Conservation (phyloP, 2,113 vertebrate species). For the Lynx canadensis region DNA sequence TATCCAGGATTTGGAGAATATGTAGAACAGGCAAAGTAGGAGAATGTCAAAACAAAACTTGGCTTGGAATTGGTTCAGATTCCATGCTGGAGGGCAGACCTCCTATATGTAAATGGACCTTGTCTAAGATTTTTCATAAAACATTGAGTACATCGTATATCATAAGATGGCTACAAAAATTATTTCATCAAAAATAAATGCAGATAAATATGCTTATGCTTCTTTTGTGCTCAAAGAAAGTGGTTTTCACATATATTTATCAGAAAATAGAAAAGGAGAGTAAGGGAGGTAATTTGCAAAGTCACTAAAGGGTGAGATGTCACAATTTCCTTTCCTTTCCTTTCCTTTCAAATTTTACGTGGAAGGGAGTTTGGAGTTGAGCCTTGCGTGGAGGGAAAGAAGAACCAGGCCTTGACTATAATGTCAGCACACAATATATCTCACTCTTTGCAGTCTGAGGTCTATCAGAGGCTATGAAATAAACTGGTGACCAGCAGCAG, state of each 20-base stretch:
- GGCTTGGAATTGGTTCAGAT: not conserved
- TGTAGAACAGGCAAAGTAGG: not conserved
- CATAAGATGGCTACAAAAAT: constrained; percentile 12
- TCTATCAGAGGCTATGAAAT: not conserved
- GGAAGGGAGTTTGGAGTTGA: not conserved
- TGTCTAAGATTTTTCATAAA: not conserved
- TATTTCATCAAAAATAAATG: not conserved
- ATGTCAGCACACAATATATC: not conserved
- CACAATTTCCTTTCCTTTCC: not conserved
- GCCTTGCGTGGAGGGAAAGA: not conserved
- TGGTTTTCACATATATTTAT: not conserved
- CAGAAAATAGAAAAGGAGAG: not conserved
- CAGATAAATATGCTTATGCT: not conserved
- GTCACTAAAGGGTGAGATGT: not conserved
- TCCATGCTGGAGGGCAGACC: not conserved
- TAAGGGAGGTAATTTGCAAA: not conserved
- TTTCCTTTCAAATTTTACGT: not conserved
- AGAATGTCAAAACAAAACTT: not conserved
- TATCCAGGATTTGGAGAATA: not conserved
- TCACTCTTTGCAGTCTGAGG: not conserved
- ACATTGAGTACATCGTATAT: not conserved
- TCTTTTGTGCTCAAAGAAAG: not conserved
- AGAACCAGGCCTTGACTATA: not conserved
- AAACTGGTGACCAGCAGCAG: not conserved
- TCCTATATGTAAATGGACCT: not conserved